A percentile compares a stretch with the other conserved stretches of the same genome.
Conservation (phyloP, 2,113 vertebrate species). For the Semicossyphus pulcher region DNA sequence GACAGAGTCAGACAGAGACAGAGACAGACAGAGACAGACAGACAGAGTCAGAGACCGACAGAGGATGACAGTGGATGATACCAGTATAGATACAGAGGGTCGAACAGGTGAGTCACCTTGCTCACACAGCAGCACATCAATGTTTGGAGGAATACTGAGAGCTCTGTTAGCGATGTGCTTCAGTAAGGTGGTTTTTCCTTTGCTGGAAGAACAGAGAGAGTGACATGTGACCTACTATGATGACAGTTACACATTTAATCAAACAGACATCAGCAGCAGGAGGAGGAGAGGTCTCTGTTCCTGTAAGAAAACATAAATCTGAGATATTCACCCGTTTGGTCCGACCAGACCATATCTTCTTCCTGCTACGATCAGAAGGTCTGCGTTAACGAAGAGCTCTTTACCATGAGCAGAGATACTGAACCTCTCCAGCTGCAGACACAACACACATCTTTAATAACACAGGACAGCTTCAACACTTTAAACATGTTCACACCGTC, state of each 20-base stretch:
- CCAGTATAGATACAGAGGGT: no score
- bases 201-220: slow-evolving; percentile 73
- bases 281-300: background rate
- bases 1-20: background rate
- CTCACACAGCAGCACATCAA: slow-evolving; percentile 93
- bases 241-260: background rate
- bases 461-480: no score
- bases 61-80: no score
- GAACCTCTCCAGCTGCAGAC: slow-evolving; percentile 89
- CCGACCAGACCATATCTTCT: slow-evolving; percentile 93
- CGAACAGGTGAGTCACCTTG: slow-evolving; percentile 83
- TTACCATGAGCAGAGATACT: slow-evolving; percentile 96
- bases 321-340: slow-evolving; percentile 89
- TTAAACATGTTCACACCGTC: no score
- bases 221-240: background rate
- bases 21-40: background rate
- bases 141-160: slow-evolving; percentile 94
- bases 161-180: slow-evolving; percentile 94
- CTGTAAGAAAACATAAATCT: background rate
- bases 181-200: slow-evolving; percentile 94
- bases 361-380: slow-evolving; percentile 91
- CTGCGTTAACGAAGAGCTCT: slow-evolving; percentile 93
- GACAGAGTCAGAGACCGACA: no score
- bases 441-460: background rate
- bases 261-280: no score